A percentile compares a stretch with the other conserved stretches of the same genome.
Evolutionary conservation across 2,888 invertebrate species (phyloP).

Genomic region (Philhelius pedissequus): DNA sequence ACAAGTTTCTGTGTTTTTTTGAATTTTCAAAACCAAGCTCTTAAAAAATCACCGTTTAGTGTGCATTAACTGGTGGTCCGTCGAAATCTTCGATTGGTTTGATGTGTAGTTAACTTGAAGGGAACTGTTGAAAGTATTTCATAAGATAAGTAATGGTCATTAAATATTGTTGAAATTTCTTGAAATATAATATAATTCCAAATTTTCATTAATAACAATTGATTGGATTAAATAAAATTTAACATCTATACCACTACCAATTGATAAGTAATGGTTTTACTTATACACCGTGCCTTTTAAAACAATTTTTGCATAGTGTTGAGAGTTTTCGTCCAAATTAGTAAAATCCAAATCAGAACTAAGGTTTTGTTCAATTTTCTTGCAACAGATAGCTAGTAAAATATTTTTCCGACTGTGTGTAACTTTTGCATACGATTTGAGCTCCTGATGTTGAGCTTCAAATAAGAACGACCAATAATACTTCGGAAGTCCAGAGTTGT

Average conservation of each 20-base stretch:
- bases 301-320: neutral
- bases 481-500: neutral
- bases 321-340: neutral
- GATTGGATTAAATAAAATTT: neutral
- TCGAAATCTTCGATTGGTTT: slow-evolving; percentile 2
- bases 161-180: too few species aligned
- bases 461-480: neutral
- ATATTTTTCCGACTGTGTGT: neutral
- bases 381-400: neutral
- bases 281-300: neutral
- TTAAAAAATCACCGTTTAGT: too few species aligned
- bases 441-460: neutral
- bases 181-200: neutral
- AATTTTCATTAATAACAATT: neutral
- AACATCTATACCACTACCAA: neutral
- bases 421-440: neutral
- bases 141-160: neutral
- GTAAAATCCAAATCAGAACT: neutral
- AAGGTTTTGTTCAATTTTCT: neutral
- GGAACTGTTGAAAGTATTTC: neutral
- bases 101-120: neutral
- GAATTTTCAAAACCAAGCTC: too few species aligned
- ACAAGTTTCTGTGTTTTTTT: too few species aligned
- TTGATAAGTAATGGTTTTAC: neutral
- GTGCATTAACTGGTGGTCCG: neutral